Evolutionary conservation across 1,140 invertebrate genomes (phyloP).

Genomic region (Armadillidium nasatum): DNA sequence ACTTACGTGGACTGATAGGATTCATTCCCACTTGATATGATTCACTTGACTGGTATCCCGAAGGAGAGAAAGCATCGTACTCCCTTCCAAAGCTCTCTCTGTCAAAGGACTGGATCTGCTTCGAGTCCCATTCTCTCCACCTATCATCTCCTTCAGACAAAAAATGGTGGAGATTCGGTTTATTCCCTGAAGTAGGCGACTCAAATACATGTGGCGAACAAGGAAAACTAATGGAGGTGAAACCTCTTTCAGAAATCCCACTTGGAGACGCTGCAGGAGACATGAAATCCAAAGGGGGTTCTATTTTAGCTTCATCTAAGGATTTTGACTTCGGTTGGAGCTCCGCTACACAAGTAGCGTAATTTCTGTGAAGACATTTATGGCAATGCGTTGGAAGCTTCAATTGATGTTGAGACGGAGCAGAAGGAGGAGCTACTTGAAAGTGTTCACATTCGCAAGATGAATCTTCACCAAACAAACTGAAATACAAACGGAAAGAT

Average conservation of each 20-base stretch:
- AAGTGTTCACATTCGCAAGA: not conserved
- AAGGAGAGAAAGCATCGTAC: not conserved
- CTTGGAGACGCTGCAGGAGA: not conserved
- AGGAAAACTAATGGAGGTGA: not conserved
- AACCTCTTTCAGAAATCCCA: not conserved
- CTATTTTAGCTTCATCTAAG: not conserved
- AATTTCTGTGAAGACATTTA: not conserved
- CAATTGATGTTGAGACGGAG: not conserved
- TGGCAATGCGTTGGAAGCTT: not conserved
- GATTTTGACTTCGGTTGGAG: not conserved
- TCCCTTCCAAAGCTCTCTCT: not conserved
- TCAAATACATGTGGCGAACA: not conserved
- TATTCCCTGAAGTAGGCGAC: not conserved
- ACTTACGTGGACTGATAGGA: not conserved
- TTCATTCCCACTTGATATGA: not conserved
- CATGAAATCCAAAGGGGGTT: not conserved
- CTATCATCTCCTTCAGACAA: conserved; percentile 1
- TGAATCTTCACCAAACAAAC: not conserved
- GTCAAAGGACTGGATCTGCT: not conserved
- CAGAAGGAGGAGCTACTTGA: not conserved
- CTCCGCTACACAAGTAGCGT: not conserved
- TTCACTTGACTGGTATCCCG: not conserved
- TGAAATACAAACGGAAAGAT: not conserved
- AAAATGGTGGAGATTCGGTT: not conserved
- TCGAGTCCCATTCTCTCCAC: not conserved